A percentile compares a stretch with the other conserved stretches of the same genome.
Conservation (phyloP, 2,888 invertebrate species). For the Drosophila nr. perissopoda region DNA sequence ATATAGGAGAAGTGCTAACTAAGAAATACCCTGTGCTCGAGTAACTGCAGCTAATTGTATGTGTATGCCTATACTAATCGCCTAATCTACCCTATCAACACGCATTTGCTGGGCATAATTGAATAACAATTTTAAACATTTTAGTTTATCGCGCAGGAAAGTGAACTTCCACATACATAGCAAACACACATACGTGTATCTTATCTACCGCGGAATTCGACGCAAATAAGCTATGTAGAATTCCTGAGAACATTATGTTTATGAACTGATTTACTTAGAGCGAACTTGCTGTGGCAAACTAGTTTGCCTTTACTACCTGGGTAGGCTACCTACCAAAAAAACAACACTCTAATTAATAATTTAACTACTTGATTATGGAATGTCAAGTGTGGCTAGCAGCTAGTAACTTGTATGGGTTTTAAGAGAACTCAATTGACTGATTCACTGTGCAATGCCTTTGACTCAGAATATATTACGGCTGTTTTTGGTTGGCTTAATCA, state of each 20-base stretch:
- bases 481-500: slow-evolving; percentile 58
- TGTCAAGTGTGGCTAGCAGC: slow-evolving; percentile 1
- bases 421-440: slow-evolving; percentile 23
- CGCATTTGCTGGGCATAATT: slow-evolving; percentile 10
- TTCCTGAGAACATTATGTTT: slow-evolving; percentile 32
- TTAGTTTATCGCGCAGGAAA: slow-evolving; percentile 29
- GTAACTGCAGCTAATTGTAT: background rate
- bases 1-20: slow-evolving; percentile 4
- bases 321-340: background rate
- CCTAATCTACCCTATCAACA: background rate
- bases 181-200: slow-evolving; percentile 28
- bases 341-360: slow-evolving; percentile 1
- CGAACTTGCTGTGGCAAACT: slow-evolving; percentile 14
- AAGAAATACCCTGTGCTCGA: slow-evolving; percentile 10
- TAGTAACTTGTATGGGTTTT: slow-evolving; percentile 23
- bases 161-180: slow-evolving; percentile 1
- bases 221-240: slow-evolving; percentile 17
- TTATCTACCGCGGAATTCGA: slow-evolving; percentile 45
- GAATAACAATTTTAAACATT: slow-evolving; percentile 29
- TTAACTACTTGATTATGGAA: background rate
- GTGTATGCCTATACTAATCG: background rate
- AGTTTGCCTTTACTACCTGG: slow-evolving; percentile 15
- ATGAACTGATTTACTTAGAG: background rate
- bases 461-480: slow-evolving; percentile 17
- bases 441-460: slow-evolving; percentile 35